Conservation (phyloP, 2,888 invertebrate genomes). For the Aleiodes alternator region DNA sequence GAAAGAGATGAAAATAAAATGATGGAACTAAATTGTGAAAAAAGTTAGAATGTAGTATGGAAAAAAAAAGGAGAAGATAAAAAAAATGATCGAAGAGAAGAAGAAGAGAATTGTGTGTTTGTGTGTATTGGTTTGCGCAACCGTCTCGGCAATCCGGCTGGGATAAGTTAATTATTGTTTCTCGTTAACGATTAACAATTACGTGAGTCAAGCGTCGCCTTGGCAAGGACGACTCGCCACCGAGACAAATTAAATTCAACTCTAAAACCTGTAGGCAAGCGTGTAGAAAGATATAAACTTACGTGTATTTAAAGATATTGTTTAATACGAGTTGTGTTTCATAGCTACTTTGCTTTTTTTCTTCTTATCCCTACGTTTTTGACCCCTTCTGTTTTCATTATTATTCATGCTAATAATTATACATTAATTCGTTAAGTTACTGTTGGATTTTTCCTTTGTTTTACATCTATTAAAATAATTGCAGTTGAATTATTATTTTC, state of each 20-base stretch:
- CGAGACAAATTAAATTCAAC: conserved; percentile 51
- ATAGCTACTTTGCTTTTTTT: background rate
- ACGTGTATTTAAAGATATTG: conserved; percentile 34
- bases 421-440: background rate
- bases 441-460: conserved; percentile 9
- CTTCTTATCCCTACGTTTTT: background rate
- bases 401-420: conserved; percentile 24
- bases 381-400: conserved; percentile 40
- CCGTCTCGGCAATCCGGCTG: conserved; percentile 55
- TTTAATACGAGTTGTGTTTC: conserved; percentile 27
- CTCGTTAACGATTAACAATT: conserved; percentile 70
- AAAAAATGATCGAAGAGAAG: background rate
- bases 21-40: conserved; percentile 3
- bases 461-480: conserved; percentile 30
- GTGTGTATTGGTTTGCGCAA: conserved; percentile 60
- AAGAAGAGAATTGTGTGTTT: no score
- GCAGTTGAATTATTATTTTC: conserved; percentile 19
- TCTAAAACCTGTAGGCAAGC: conserved; percentile 18
- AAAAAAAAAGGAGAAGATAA: background rate
- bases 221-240: conserved; percentile 65
- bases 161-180: conserved; percentile 70
- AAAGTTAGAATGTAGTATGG: conserved; percentile 9
- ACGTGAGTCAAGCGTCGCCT: conserved; percentile 66
- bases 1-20: conserved; percentile 17
- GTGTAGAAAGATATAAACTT: conserved; percentile 32